Conservation (phyloP, 2,113 vertebrate genomes). For the Rhynchomys soricoides region DNA sequence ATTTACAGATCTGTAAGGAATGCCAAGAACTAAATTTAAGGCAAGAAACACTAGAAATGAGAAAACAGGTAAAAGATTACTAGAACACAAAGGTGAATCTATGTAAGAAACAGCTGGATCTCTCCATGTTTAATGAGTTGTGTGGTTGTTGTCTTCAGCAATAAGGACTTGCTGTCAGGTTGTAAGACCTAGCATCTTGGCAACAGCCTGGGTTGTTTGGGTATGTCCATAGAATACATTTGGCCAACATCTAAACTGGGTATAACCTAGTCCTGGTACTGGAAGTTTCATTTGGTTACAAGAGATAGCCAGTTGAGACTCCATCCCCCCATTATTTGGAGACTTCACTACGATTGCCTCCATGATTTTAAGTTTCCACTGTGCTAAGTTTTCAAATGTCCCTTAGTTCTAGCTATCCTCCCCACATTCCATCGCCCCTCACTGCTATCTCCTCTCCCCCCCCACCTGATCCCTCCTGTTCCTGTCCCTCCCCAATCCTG, state of each 20-base stretch:
- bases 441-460: neutral
- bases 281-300: neutral
- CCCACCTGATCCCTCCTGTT: neutral
- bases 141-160: neutral
- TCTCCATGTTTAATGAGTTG: neutral
- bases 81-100: neutral
- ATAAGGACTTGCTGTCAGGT: too few species aligned
- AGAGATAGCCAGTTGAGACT: neutral
- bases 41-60: slow-evolving; percentile 34
- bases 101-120: neutral
- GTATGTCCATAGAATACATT: neutral
- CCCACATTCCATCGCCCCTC: neutral
- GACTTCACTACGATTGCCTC: neutral
- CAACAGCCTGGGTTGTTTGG: neutral
- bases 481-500: neutral
- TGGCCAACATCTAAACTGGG: neutral
- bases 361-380: neutral
- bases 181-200: neutral
- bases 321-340: neutral
- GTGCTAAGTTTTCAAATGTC: neutral
- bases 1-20: neutral
- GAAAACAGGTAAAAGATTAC: neutral
- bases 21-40: neutral
- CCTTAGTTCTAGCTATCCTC: neutral
- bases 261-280: neutral